Conservation (phyloP, 2,113 vertebrate genomes). For the Petaurus breviceps region DNA sequence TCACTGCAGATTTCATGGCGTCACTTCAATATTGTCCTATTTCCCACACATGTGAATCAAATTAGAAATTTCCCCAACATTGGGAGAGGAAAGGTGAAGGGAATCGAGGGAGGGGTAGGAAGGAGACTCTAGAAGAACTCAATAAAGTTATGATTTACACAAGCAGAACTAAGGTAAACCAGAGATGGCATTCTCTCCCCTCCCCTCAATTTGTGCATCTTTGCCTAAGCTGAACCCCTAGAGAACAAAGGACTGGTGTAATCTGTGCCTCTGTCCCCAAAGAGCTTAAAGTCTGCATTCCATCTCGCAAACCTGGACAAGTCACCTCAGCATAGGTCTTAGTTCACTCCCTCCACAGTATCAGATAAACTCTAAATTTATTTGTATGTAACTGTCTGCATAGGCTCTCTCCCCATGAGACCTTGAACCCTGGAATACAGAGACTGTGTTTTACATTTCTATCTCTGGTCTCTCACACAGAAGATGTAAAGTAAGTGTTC, state of each 20-base stretch:
- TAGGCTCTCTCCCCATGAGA: neutral
- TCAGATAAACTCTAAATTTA: neutral
- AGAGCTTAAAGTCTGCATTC: neutral
- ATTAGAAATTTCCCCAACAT: constrained; percentile 16
- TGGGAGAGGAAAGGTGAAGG: constrained; percentile 26
- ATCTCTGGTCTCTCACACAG: neutral
- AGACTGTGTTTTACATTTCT: neutral
- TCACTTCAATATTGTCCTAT: constrained; percentile 31
- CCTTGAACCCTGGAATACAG: neutral
- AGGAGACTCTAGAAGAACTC: constrained; percentile 35
- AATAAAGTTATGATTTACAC: constrained; percentile 21
- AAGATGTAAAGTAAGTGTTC: neutral
- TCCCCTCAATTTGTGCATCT: neutral
- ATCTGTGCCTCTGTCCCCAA: neutral
- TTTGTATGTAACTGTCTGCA: neutral
- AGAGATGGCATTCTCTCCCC: neutral
- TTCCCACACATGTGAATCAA: constrained; percentile 42
- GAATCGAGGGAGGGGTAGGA: constrained; percentile 29
- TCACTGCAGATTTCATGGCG: constrained; percentile 60
- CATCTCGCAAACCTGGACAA: neutral
- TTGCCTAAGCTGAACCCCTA: constrained; percentile 12
- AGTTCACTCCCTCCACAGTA: neutral
- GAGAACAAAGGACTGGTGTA: constrained; percentile 11
- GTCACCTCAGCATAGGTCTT: neutral
- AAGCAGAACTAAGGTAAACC: constrained; percentile 26